Base-by-base conservation (phyloP, 2,888 invertebrate species). In the Eristalinus aeneus region DNA sequence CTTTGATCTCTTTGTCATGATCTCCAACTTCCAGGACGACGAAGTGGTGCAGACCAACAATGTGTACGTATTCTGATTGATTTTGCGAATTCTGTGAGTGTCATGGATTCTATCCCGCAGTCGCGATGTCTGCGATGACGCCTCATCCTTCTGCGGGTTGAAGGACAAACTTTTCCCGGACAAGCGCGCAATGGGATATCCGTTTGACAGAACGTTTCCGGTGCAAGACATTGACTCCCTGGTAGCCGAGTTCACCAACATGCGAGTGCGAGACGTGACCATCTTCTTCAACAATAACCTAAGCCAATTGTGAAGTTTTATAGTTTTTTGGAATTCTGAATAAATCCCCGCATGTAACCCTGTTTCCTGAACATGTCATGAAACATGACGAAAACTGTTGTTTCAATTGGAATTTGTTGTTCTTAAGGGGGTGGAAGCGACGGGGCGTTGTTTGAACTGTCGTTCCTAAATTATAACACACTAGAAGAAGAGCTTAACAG, bases 1-100 rank as follows among this genome's bases (percentile, higher is more conserved):
- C 0, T 94, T 95, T 90, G 95, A 96, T 88, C 92, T 97, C 54
- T 97, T 96, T 91, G 95, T 94, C 56, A 97, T 97, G 96, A 93
- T 97, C 79, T 95, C 97, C 75, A 94, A 97, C 92, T 96, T 95
- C 92, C 92, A 92, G 2, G 94, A 94, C 9, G 97, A 97, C 87
- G 85, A 89, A 10, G 92, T 92, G 20, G 85, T 90, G 23, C 91
- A 92, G 87, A 63, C 83, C 1, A 89, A 88, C 53, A 85, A 87
- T 9, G 72, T 54, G 91, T 90, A 68, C 68, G 74, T 69, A 2
- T 34, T 6, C 10, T 27, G 22, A 2, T 1, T 11, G 4, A 12
- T 0, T 27, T n/a, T 1, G 20, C 20, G 2, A 32, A 4, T 2
- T 4, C 16, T 16, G 31, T 2, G 4, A 23, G 11, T n/a, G n/a